These are phyloP conservation scores for Melanostoma mellinum DNA, from an alignment of 2,888 invertebrate genomes.

Conservation along the genomic window DNA sequence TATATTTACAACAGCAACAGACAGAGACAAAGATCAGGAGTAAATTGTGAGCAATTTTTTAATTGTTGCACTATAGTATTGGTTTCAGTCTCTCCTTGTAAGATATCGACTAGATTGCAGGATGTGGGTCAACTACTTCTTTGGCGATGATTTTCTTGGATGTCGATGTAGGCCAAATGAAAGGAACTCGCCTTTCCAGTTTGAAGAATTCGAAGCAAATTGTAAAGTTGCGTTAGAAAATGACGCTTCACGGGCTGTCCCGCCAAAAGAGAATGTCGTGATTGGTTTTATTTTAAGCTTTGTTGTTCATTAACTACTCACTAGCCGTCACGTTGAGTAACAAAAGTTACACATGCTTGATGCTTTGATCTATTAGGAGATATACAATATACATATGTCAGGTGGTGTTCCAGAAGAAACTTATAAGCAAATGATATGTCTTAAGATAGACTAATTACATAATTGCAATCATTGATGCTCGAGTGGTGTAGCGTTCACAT, in stretches of 20 bases:
- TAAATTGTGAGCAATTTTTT: conserved; percentile 10
- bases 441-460: conserved; percentile 11
- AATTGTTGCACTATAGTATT: conserved; percentile 16
- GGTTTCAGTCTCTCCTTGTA: conserved; percentile 10
- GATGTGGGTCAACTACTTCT: conserved; percentile 50
- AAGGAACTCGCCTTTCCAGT: conserved; percentile 43
- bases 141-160: conserved; percentile 13
- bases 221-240: conserved; percentile 24
- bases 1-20: no score
- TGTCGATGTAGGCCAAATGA: conserved; percentile 38
- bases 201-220: conserved; percentile 11
- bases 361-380: conserved; percentile 18
- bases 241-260: conserved; percentile 1
- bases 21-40: not conserved
- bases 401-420: not conserved
- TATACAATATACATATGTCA: not conserved
- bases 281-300: conserved; percentile 1
- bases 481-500: not conserved
- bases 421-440: conserved; percentile 12
- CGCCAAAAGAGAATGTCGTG: conserved; percentile 43
- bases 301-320: conserved; percentile 18
- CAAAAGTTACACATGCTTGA: conserved; percentile 30
- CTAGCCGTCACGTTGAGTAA: conserved; percentile 12
- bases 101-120: not conserved
- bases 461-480: conserved; percentile 40